phyloP scores from a whole-genome alignment of 2,888 invertebrate genomes.

The Rambutsinella grinnellia region DNA sequence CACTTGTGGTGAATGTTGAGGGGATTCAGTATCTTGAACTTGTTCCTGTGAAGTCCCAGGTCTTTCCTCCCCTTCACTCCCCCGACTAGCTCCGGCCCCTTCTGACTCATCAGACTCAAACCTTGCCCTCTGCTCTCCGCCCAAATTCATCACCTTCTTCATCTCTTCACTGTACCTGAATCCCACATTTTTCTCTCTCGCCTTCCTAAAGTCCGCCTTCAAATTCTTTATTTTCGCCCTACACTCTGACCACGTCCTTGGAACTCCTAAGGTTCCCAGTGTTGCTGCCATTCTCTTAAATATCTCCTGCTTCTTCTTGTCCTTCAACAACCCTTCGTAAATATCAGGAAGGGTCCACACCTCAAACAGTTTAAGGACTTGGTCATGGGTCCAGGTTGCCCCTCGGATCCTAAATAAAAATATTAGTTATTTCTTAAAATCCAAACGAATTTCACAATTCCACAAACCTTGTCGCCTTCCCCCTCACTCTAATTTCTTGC shows the following conservation, averaged over 20 bases:
- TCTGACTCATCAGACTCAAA: background rate
- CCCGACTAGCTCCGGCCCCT: no score
- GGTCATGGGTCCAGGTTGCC: conserved; percentile 56
- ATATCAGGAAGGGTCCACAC: conserved; percentile 53
- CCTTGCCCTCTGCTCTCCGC: conserved; percentile 9
- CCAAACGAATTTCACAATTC: background rate
- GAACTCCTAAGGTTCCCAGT: conserved; percentile 1
- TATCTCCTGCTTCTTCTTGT: conserved; percentile 48
- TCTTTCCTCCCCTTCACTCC: no score
- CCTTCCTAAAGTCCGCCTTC: conserved; percentile 39
- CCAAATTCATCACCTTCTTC: conserved; percentile 33
- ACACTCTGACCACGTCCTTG: conserved; percentile 28
- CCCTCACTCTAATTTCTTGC: conserved; percentile 28
- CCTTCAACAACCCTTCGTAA: conserved; percentile 43
- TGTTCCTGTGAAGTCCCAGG: background rate
- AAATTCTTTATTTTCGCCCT: conserved; percentile 45
- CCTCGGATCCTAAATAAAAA: conserved; percentile 39
- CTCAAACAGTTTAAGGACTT: conserved; percentile 51
- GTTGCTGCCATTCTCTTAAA: conserved; percentile 38
- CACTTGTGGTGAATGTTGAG: background rate
- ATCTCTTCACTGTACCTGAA: conserved; percentile 35
- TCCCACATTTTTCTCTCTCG: conserved; percentile 23
- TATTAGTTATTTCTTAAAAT: background rate
- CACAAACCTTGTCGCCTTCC: conserved; percentile 38
- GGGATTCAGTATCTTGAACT: background rate